A percentile compares a stretch with the other conserved stretches of the same genome.
Evolutionary conservation across 2,888 invertebrate species (phyloP).

Genomic region (Stictocephala bisonia): DNA sequence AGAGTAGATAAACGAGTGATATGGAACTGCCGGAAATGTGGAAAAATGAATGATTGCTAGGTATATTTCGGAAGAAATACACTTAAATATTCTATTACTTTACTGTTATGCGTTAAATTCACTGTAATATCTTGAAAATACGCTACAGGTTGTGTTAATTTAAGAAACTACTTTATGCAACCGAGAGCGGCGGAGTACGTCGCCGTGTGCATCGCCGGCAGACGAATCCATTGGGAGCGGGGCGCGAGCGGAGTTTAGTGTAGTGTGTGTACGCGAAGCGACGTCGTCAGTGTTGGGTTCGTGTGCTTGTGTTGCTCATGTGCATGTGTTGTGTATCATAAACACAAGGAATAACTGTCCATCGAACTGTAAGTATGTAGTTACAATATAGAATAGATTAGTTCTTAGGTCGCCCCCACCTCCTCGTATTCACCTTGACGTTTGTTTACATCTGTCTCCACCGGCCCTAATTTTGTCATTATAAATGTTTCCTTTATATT

Average conservation of each 20-base stretch:
- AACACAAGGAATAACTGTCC: conserved; percentile 11
- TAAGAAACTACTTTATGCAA: conserved; percentile 16
- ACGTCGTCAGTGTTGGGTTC: background rate
- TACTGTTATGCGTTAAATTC: too few species aligned
- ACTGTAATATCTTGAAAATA: too few species aligned
- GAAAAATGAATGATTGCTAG: too few species aligned
- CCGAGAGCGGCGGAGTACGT: conserved; percentile 3
- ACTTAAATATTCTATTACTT: too few species aligned
- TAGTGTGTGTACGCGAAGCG: background rate
- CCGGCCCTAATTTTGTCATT: background rate
- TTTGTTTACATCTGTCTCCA: conserved; percentile 18
- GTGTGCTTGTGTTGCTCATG: conserved; percentile 17
- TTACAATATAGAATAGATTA: background rate
- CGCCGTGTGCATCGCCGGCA: background rate
- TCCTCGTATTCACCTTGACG: background rate
- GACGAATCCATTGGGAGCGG: conserved; percentile 3
- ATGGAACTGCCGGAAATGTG: too few species aligned
- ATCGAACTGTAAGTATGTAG: background rate
- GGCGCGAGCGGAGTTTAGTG: background rate
- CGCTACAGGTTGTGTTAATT: too few species aligned
- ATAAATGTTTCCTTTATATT: background rate
- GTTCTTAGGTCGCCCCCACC: background rate
- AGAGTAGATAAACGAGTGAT: too few species aligned
- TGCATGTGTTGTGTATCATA: conserved; percentile 21
- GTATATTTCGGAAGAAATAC: too few species aligned